Conservation (phyloP, 2,888 invertebrate genomes). For the Sinodicranocentrus sp. region DNA sequence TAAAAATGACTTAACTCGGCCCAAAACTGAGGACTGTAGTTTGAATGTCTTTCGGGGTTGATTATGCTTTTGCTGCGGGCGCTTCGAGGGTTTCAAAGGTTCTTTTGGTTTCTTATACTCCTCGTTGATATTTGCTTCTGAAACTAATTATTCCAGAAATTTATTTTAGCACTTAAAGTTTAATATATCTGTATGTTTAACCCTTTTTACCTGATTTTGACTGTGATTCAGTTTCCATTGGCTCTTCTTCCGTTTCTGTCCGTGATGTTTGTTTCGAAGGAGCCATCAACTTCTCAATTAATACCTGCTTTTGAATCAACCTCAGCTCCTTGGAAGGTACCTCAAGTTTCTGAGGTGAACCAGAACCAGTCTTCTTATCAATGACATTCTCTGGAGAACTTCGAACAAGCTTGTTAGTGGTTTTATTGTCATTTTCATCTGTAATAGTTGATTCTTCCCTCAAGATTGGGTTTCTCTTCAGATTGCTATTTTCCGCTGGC, state of each 20-base stretch:
- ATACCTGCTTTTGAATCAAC: slow-evolving; percentile 45
- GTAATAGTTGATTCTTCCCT: not conserved
- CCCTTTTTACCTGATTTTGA: no score
- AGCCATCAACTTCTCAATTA: slow-evolving; percentile 50
- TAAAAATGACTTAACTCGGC: slow-evolving; percentile 41
- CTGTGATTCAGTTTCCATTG: slow-evolving; percentile 15
- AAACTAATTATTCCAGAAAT: not conserved
- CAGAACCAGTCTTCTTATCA: not conserved
- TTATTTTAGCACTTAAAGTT: no score
- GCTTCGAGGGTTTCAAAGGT: not conserved
- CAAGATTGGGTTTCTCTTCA: no score
- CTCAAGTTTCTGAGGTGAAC: slow-evolving; percentile 39
- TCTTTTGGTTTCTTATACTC: not conserved
- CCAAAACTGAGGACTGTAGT: slow-evolving; percentile 33
- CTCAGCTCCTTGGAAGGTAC: slow-evolving; percentile 49
- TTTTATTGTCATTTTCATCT: slow-evolving; percentile 24
- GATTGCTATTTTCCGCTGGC: no score
- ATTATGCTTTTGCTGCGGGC: no score
- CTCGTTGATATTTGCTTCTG: not conserved
- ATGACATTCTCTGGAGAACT: not conserved
- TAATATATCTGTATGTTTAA: no score
- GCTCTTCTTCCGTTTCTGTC: not conserved
- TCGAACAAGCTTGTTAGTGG: not conserved
- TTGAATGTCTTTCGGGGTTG: slow-evolving; percentile 45
- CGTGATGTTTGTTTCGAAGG: not conserved